Evolutionary conservation across 2,797 vertebrate genomes (phyloP).

Genomic region (Scleropages formosus): DNA sequence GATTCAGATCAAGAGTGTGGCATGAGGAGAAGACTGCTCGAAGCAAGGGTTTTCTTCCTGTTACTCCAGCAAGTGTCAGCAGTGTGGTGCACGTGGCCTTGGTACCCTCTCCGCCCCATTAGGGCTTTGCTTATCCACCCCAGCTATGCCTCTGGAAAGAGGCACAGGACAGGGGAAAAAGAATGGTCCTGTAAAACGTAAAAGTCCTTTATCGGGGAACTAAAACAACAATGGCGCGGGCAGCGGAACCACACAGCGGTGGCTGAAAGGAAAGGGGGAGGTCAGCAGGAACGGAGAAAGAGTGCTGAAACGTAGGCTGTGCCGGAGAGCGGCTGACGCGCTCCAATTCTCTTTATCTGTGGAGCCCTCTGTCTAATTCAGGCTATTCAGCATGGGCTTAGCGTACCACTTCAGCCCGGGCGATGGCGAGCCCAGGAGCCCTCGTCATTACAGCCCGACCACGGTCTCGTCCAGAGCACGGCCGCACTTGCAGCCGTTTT

Average conservation of each 20-base stretch:
- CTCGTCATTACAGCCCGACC: no score
- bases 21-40: not conserved
- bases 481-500: no score
- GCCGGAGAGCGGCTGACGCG: conserved; percentile 70
- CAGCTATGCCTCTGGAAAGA: not conserved
- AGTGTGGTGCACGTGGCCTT: conserved; percentile 13
- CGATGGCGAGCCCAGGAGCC: conserved; percentile 54
- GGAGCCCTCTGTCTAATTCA: conserved; percentile 58
- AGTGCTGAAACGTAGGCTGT: conserved; percentile 58
- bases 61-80: not conserved
- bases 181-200: not conserved
- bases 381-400: conserved; percentile 65
- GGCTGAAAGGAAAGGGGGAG: conserved; percentile 31
- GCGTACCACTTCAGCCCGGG: conserved; percentile 54
- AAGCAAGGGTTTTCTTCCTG: not conserved
- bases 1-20: not conserved
- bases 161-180: not conserved
- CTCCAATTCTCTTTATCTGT: conserved; percentile 60
- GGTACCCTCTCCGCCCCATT: not conserved
- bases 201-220: not conserved
- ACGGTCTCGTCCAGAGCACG: no score
- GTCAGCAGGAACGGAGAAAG: conserved; percentile 37
- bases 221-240: not conserved
- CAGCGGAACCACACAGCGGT: conserved; percentile 18
- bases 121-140: not conserved